Evolutionary conservation across 1,140 invertebrate species (phyloP).

Genomic region (Sitobion miscanthi): DNA sequence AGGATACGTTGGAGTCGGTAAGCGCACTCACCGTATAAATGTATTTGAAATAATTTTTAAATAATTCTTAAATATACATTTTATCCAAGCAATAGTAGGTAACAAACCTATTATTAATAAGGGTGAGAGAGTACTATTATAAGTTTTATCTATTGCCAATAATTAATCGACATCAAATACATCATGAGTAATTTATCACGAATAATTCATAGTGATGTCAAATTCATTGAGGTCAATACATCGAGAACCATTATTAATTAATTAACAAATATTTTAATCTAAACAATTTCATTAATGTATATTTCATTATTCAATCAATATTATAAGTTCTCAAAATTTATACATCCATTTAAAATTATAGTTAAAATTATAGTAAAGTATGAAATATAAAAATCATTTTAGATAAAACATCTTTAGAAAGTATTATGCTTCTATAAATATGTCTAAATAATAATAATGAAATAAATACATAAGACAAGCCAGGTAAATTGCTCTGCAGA

Average conservation of each 20-base stretch:
- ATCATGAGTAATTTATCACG: neutral
- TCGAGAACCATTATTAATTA: neutral
- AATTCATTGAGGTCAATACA: neutral
- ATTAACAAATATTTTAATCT: neutral
- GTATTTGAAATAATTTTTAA: neutral
- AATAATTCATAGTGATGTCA: neutral
- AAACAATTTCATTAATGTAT: neutral
- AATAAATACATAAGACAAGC: too few species aligned
- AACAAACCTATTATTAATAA: too few species aligned
- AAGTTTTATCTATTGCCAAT: neutral
- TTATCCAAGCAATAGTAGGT: neutral
- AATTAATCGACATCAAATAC: neutral
- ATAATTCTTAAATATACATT: neutral
- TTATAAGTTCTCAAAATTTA: neutral
- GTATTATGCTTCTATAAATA: too few species aligned
- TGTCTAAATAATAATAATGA: too few species aligned
- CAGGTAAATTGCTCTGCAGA: too few species aligned
- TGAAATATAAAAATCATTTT: neutral
- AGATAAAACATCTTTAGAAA: neutral
- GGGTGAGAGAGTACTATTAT: neutral
- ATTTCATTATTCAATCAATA: neutral
- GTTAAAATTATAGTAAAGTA: neutral
- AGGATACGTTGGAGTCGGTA: conserved; percentile 84
- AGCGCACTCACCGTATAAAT: conserved; percentile 61
- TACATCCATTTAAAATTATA: neutral